Base-by-base conservation (phyloP, 2,888 invertebrate genomes). In the Pterobdella sp. region DNA sequence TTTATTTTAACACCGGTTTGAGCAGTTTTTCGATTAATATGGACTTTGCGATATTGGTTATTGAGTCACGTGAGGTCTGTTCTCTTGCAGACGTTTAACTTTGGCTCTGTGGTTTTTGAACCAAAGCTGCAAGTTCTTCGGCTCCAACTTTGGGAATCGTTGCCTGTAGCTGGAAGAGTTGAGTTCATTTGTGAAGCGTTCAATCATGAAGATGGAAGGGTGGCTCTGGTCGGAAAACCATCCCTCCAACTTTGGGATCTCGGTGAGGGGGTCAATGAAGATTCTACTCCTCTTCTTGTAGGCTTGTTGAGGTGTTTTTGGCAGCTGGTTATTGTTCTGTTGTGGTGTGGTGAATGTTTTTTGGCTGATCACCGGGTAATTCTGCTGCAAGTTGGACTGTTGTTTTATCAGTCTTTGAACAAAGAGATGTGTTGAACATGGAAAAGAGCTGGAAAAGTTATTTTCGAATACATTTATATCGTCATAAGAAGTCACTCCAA, bases 101-200 rank as follows among this genome's bases (percentile, higher is more conserved):
- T 98, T 98, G 79, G 98, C 98, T 73, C 98, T 88, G 64, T 97
- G 90, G 83, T 98, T 98, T 84, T 96, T 96, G 85, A 96, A 98
- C 98, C 98, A 98, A 84, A 98, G 94, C 85, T 98, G 97, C 78
- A 98, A 95, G 83, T 98, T 98, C 86, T 97, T 97, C 64, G 96
- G 94, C 84, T 97, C 96, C 76, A 98, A 87, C n/a, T 93, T 90
- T 0, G 97, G 98, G 84, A 97, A 98, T 85, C 97, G 96, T 85
- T 95, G 95, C 81, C 97, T 86, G 84, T 97, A 98, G 72, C 94
- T 93, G 90, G 95, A 94, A 76, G 91, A 88, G 84, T 98, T 98
- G 79, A 98, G 87, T 83, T 94, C 94, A 81, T 96, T 94, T 1
- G 97, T 97, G 84, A 94, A 97, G 84, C 95, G 94, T 78, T 97